Evolutionary conservation across 2,888 invertebrate genomes (phyloP), one percentile per base, ranked within the genome.

Genomic region (Coenonympha glycerion): DNA sequence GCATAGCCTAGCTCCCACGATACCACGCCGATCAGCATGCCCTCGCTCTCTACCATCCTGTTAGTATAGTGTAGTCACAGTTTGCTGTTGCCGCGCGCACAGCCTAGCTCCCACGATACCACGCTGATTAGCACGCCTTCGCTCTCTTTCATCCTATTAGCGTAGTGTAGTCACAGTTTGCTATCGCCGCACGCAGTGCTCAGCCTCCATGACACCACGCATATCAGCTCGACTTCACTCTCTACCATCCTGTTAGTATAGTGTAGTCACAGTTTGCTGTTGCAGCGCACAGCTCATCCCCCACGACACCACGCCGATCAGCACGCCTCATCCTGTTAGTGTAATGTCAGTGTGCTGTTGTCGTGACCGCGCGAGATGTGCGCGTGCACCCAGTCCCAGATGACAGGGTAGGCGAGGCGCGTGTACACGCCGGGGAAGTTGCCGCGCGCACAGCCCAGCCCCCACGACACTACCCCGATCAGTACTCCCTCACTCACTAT

Each of bases 341-440:
- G 8, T 1, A n/a, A 21, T 36, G 21, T 37, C 13, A 18, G 15
- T 3, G 40, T 16, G 22, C 16, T n/a, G 42, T 64, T 68, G 4
- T 71, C 62, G 0, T 42, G 28, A 16, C 59, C 66, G 46, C 62
- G 64, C 8, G 65, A 61, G 51, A 86, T 74, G 53, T 81, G 71
- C 0, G 56, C 57, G 11, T 80, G 65, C 5, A 87, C 61, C 86
- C 84, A 87, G 63, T 86, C 83, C 75, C 76, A 78, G 18, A 85
- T 76, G 13, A 68, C 48, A 0, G 75, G 73, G 57, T 76, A 57
- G 0, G 85, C 66, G 1, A 88, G 78, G 0, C 87, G 65, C 1
- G 86, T 76, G 73, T 88, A 88, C 1, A 88, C 87, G 0, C 88
- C 88, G 1, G 88, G 88, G 68, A 86, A 88, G 71, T 87, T 86